phyloP scores from a whole-genome alignment of 2,888 invertebrate genomes.

The Junonia oenone region DNA sequence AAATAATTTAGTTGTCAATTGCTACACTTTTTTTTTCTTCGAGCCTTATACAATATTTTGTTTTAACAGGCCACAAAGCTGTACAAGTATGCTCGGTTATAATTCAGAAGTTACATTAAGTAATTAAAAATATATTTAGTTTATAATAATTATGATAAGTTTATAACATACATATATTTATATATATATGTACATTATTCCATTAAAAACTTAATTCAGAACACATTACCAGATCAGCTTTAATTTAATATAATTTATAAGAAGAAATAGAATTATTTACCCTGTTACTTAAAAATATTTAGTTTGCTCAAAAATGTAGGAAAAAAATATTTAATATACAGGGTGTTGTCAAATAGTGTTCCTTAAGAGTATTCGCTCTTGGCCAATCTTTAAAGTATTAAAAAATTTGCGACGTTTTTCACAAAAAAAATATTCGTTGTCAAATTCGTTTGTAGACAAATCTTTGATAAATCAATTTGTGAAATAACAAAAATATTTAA shows the following conservation, averaged over 20 bases:
- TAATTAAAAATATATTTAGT: neutral
- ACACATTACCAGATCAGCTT: constrained; percentile 58
- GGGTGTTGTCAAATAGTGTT: constrained; percentile 41
- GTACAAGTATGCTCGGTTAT: too few relatives aligned
- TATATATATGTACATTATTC: constrained; percentile 10
- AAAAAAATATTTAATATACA: constrained; percentile 37
- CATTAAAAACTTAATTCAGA: constrained; percentile 19
- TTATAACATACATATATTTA: neutral
- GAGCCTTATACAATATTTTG: too few relatives aligned
- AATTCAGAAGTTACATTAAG: neutral
- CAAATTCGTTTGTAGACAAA: too few relatives aligned
- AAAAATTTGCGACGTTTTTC: constrained; percentile 10
- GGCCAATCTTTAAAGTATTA: constrained; percentile 31
- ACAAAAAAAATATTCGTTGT: neutral
- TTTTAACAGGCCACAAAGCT: too few relatives aligned
- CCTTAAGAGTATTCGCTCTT: constrained; percentile 29
- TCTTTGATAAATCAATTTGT: too few relatives aligned
- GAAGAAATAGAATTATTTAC: constrained; percentile 16
- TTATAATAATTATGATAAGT: neutral
- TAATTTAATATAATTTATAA: constrained; percentile 38
- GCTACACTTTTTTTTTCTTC: too few relatives aligned
- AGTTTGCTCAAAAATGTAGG: constrained; percentile 48
- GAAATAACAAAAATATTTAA: too few relatives aligned
- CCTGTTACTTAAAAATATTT: constrained; percentile 16
- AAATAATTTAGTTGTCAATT: too few relatives aligned